These are phyloP conservation scores for Scyliorhinus canicula DNA, from an alignment of 2,797 vertebrate species.

Conservation along the genomic window DNA sequence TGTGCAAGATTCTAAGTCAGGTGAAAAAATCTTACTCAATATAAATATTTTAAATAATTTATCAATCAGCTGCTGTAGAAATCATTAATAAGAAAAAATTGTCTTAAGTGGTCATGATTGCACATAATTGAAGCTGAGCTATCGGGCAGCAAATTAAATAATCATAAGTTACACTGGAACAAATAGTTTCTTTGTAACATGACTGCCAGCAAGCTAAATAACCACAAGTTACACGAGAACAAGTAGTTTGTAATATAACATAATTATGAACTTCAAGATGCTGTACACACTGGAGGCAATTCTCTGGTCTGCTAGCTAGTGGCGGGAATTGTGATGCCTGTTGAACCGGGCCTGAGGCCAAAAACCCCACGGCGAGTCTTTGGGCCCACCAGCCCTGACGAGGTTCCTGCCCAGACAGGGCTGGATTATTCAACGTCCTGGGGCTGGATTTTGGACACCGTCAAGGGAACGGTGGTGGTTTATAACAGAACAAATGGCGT, in stretches of 20 bases:
- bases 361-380: too few species aligned
- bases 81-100: slow-evolving; percentile 22
- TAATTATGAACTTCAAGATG: neutral
- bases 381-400: too few species aligned
- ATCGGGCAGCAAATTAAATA: neutral
- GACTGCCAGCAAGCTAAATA: neutral
- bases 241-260: neutral
- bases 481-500: too few species aligned
- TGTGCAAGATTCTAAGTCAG: slow-evolving; percentile 47
- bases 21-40: slow-evolving; percentile 38
- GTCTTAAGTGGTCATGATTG: neutral
- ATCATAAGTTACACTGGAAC: neutral
- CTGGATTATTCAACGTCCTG: too few species aligned
- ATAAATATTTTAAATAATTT: slow-evolving; percentile 37
- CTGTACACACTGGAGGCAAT: too few species aligned
- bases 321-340: too few species aligned
- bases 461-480: too few species aligned
- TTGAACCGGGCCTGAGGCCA: too few species aligned
- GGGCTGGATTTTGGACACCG: too few species aligned
- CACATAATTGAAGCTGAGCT: neutral
- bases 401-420: too few species aligned
- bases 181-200: neutral
- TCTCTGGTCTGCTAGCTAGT: too few species aligned
- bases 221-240: neutral
- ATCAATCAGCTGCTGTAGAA: neutral